Evolutionary conservation across 2,888 invertebrate genomes (phyloP).

Genomic region (Cataglyphis altisquamis): DNA sequence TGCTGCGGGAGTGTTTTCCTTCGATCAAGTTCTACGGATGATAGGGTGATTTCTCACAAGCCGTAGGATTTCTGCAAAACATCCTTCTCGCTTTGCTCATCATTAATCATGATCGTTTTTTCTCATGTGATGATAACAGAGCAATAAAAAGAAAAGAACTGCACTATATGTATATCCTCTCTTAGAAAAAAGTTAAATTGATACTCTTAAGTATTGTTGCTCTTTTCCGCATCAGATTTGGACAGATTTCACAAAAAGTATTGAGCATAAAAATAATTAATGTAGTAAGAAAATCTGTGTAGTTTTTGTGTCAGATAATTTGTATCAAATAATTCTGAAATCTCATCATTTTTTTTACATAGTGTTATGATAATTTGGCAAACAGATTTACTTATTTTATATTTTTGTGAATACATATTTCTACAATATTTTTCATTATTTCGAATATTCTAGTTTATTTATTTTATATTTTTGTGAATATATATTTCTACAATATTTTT

Average conservation of each 20-base stretch:
- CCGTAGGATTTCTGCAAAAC: slow-evolving; percentile 47
- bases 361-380: not conserved
- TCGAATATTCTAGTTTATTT: not conserved
- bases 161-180: not conserved
- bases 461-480: not conserved
- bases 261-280: not conserved
- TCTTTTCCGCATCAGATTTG: not conserved
- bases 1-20: slow-evolving; percentile 69
- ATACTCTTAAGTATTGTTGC: too few species aligned
- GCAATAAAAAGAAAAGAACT: not conserved
- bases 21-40: slow-evolving; percentile 49
- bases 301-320: not conserved
- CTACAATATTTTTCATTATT: slow-evolving; percentile 3
- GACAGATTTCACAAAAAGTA: not conserved
- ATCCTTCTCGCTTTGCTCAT: slow-evolving; percentile 9
- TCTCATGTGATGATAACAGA: not conserved
- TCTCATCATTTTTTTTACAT: not conserved
- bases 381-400: not conserved
- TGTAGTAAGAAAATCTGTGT: not conserved
- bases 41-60: slow-evolving; percentile 57
- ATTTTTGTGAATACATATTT: not conserved
- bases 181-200: too few species aligned
- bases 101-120: slow-evolving; percentile 39
- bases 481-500: not conserved
- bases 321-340: slow-evolving; percentile 7